phyloP scores from a whole-genome alignment of 2,888 invertebrate genomes.

The Leptinotarsa peninsularis region DNA sequence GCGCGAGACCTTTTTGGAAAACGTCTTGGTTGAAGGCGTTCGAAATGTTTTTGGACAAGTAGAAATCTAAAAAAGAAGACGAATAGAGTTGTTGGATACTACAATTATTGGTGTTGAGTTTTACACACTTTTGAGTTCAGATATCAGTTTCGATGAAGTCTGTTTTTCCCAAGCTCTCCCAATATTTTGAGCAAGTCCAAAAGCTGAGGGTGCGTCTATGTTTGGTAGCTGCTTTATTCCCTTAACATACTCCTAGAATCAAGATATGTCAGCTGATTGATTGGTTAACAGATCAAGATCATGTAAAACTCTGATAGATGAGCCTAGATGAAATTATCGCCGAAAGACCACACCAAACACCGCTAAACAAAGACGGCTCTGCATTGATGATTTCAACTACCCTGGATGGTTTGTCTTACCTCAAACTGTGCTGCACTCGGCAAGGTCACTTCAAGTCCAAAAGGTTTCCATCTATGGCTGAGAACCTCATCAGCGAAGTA shows the following conservation, averaged over 20 bases:
- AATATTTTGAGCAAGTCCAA: slow-evolving; percentile 90
- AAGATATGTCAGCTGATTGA: background rate
- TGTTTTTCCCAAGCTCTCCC: slow-evolving; percentile 82
- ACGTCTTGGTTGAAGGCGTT: slow-evolving; percentile 55
- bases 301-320: no score
- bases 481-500: slow-evolving; percentile 72
- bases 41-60: slow-evolving; percentile 41
- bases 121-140: slow-evolving; percentile 52
- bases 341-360: no score
- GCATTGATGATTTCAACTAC: no score
- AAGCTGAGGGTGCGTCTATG: slow-evolving; percentile 79
- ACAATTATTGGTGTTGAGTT: background rate
- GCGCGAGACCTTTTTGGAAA: slow-evolving; percentile 75
- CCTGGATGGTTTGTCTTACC: slow-evolving; percentile 58
- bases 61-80: slow-evolving; percentile 40
- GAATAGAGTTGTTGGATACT: background rate
- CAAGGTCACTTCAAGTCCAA: slow-evolving; percentile 67
- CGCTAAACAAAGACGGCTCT: no score
- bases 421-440: slow-evolving; percentile 70
- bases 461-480: slow-evolving; percentile 72
- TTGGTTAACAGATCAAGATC: no score
- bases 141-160: slow-evolving; percentile 50
- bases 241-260: slow-evolving; percentile 74
- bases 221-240: slow-evolving; percentile 78
- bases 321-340: no score